Evolutionary conservation across 2,888 invertebrate genomes (phyloP).

Genomic region (Drosophila antonietae): DNA sequence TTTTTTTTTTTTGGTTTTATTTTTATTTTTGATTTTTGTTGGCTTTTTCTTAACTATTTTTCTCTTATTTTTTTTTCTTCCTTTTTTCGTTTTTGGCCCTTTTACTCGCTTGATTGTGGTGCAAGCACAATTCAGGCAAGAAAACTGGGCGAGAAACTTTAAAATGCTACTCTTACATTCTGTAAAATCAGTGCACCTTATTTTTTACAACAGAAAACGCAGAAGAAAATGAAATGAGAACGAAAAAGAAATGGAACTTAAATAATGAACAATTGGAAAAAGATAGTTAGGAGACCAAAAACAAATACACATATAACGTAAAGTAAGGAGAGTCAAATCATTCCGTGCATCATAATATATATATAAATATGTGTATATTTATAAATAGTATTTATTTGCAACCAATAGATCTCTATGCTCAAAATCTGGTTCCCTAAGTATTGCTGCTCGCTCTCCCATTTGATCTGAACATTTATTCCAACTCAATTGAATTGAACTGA

Average conservation of each 20-base stretch:
- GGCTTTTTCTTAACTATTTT: constrained; percentile 9
- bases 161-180: constrained; percentile 84
- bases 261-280: constrained; percentile 21
- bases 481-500: neutral
- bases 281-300: constrained; percentile 5
- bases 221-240: constrained; percentile 22
- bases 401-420: neutral
- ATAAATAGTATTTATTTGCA: neutral
- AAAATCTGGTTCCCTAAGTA: neutral
- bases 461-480: constrained; percentile 3
- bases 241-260: constrained; percentile 24
- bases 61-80: too few species aligned
- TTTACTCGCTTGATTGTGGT: constrained; percentile 81
- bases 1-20: constrained; percentile 23
- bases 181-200: constrained; percentile 82
- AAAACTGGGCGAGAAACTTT: constrained; percentile 82
- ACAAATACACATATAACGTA: neutral
- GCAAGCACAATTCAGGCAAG: constrained; percentile 79
- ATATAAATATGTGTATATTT: constrained; percentile 5
- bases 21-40: constrained; percentile 50
- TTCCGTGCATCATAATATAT: neutral
- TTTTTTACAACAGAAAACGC: constrained; percentile 53
- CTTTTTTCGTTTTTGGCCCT: constrained; percentile 67
- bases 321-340: neutral
- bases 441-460: constrained; percentile 6